Base-by-base conservation (phyloP, 2,888 invertebrate genomes). In the Cepaea hortensis region DNA sequence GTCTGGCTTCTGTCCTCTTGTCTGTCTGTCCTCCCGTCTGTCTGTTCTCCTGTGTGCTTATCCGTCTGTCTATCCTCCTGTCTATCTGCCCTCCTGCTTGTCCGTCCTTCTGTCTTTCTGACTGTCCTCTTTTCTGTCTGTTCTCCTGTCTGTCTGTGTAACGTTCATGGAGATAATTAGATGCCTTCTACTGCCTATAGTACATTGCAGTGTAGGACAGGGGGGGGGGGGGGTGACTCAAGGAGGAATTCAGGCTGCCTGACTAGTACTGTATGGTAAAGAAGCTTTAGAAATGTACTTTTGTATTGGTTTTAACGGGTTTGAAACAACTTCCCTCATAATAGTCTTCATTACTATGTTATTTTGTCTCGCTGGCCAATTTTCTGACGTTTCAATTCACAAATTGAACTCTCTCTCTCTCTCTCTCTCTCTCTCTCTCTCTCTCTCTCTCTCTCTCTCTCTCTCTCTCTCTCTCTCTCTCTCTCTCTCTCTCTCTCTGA, bases 101-200 rank as follows among this genome's bases (percentile, higher is more conserved):
- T 81, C 20, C 48, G 4, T 48, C 46, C 50, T n/a, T n/a, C 15
- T 55, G 7, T 55, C 55, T 55, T 0, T 83, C 7, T 70, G n/a
- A 1, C 9, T n/a, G 9, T 84, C 48, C 61, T 15, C 76, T 2
- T 84, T 1, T 84, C 9, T 84, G 65, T 61, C 61, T 80, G 23
- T 85, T 46, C 55, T 15, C 70, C 73, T 72, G 23, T 35, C 81
- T 85, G 15, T 72, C 81, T 73, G 18, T 84, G 11, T 84, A n/a
- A 15, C 73, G 13, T 6, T 18, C 13, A 11, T 6, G 13, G n/a
- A 20, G 5, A 68, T n/a, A 68, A 68, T 20, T 18, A 68, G n/a
- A 68, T 18, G 68, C n/a, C 5, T 3, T 18, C 65, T 65, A 18
- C 18, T 65, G 65, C 35, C 35, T 35, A 35, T 35, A 35, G 6